Base-by-base conservation (phyloP, 2,888 invertebrate species). In the Polyommatus icarus region DNA sequence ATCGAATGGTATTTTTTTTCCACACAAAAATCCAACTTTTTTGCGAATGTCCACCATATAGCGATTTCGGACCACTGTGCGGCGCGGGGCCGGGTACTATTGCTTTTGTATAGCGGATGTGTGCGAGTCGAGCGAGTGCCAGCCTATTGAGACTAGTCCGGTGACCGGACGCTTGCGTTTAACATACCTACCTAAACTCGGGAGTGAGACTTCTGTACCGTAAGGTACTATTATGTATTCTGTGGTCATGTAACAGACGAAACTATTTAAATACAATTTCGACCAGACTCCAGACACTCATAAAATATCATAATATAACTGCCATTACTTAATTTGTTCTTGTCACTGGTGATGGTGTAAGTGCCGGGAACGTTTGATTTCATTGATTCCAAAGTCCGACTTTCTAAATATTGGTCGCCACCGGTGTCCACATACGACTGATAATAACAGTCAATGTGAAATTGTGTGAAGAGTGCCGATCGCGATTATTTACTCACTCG, bases 381-480 rank as follows among this genome's bases (percentile, higher is more conserved):
- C 73, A 73, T 46, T 46, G 46, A 75, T 18, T 75, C 54, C 75
- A 75, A 75, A 75, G 75, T 50, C 24, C 75, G 29, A 75, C 75
- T 75, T 54, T 75, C 75, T 75, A 75, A 75, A 75, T 75, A 73
- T 73, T 40, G 54, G 75, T 54, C 15, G 46, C 54, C 46, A 75
- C 15, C 7, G 20, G 6, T 50, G 75, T 75, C 24, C 50, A 50
- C 54, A 77, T 61, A 67, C 67, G 12, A 5, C 20, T 32, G 6
- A 67, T 20, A 67, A 67, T 67, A 61, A 61, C 20, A 61, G 12
- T 61, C 29, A 15, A 32, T 15, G 67, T 18, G 24, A 67, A 10
- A 15, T 67, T 20, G 12, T 61, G 12, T 61, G 24, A 24, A 24
- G 61, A 3, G 24, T 61, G 3, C 8, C 59, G 57, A 61, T 61